Evolutionary conservation across 2,888 invertebrate genomes (phyloP).

Genomic region (Eupithecia subumbrata): DNA sequence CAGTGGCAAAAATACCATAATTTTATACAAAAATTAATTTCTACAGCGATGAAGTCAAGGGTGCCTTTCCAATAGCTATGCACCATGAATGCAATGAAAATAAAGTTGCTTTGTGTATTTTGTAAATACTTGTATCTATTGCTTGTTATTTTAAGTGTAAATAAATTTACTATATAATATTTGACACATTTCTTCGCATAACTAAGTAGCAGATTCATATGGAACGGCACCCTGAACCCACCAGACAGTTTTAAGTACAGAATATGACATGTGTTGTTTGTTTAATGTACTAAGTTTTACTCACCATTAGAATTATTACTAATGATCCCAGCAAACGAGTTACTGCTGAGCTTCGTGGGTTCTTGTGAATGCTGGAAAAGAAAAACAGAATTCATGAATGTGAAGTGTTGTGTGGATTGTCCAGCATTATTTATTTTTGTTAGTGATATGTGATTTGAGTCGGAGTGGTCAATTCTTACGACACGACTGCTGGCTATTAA

Average conservation of each 20-base stretch:
- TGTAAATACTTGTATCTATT: too few relatives aligned
- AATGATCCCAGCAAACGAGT: conserved; percentile 70
- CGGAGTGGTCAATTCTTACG: too few relatives aligned
- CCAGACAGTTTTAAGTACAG: neutral
- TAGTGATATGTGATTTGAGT: too few relatives aligned
- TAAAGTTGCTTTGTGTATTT: neutral
- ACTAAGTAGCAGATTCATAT: neutral
- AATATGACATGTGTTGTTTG: neutral
- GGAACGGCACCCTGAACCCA: neutral
- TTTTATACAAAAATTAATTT: too few relatives aligned
- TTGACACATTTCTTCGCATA: too few relatives aligned
- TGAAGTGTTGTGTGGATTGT: neutral
- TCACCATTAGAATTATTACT: conserved; percentile 64
- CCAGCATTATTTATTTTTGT: too few relatives aligned
- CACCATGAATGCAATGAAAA: neutral
- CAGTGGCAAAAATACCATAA: too few relatives aligned
- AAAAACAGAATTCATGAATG: neutral
- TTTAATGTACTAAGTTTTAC: conserved; percentile 35
- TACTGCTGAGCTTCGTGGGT: conserved; percentile 70
- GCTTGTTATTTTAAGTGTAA: too few relatives aligned
- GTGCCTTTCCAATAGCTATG: too few relatives aligned
- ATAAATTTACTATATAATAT: too few relatives aligned
- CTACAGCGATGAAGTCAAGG: too few relatives aligned
- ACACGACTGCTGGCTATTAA: too few relatives aligned
- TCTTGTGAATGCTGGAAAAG: conserved; percentile 76